Base-by-base conservation (phyloP, 2,797 vertebrate species). In the Enteromius mattozi region DNA sequence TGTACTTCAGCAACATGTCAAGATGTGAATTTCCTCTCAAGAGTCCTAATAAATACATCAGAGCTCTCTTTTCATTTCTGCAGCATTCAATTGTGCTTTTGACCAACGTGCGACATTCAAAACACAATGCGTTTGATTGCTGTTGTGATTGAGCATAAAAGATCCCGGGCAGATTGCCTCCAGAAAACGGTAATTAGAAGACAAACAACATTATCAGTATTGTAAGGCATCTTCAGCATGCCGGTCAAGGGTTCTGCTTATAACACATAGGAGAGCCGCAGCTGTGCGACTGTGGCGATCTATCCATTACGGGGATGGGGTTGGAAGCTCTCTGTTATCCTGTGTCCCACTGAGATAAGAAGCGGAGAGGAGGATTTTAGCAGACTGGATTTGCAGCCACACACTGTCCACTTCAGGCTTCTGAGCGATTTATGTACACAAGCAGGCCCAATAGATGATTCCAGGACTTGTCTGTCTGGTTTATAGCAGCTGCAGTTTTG, bases 311-410 rank as follows among this genome's bases (percentile, higher is more conserved):
- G 6, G 40, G 21, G 71, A 61, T 59, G 63, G 71, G 49, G 72
- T 69, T 69, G 77, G 66, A 81, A 35, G 83, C 85, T 80, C 75
- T 63, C 51, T 30, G 83, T 72, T 82, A 81, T 86, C 82, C 35
- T 70, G 82, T 82, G 75, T 86, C 79, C 84, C 75, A 70, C 84
- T 56, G 83, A 84, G 83, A 83, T 63, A 82, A 82, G 69, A 80
- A 56, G 54, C 21, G 3, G 16, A 63, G 56, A 83, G 49, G 65
- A 51, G 78, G 27, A 56, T 87, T 76, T 77, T n/a, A 40, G 24
- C n/a, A 35, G 76, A 78, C 49, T 70, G 51, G 47, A 51, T 71
- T 82, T 84, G 61, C 68, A 27, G 66, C 24, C 75, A 61, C 49
- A 61, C 72, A 69, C 42, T 63, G 75, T 86, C 81, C 78, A 86